phyloP scores from a whole-genome alignment of 2,113 vertebrate genomes.

The Eubucco bourcierii region DNA sequence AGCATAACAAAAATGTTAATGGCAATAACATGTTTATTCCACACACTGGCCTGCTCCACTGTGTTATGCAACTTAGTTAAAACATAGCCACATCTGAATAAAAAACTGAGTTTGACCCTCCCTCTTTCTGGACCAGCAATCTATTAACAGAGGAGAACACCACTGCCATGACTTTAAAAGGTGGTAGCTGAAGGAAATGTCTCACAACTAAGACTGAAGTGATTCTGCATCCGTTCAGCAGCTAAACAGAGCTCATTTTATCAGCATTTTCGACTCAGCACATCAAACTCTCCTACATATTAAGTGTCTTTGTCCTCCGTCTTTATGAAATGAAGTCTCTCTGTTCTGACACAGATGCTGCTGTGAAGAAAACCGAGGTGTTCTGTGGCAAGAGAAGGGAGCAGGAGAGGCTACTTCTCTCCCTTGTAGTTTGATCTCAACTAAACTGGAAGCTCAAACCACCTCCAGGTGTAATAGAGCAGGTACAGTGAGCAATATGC shows the following conservation, averaged over 20 bases:
- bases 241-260: neutral
- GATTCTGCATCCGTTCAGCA: neutral
- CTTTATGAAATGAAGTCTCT: neutral
- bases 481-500: neutral
- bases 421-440: rapidly evolving
- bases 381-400: neutral
- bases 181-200: neutral
- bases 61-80: neutral
- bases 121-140: neutral
- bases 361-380: neutral
- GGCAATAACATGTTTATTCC: neutral
- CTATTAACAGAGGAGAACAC: neutral
- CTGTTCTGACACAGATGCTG: neutral
- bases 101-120: neutral
- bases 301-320: neutral
- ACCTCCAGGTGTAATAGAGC: neutral
- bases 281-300: neutral
- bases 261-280: neutral
- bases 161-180: neutral
- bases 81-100: rapidly evolving
- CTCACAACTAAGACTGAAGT: neutral
- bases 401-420: neutral
- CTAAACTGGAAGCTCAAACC: neutral
- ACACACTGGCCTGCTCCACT: neutral
- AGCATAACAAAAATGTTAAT: neutral